These are phyloP conservation scores for Ianthella basta DNA, from an alignment of 37 sponge, comb jelly and placozoan genomes.

Conservation along the genomic window DNA sequence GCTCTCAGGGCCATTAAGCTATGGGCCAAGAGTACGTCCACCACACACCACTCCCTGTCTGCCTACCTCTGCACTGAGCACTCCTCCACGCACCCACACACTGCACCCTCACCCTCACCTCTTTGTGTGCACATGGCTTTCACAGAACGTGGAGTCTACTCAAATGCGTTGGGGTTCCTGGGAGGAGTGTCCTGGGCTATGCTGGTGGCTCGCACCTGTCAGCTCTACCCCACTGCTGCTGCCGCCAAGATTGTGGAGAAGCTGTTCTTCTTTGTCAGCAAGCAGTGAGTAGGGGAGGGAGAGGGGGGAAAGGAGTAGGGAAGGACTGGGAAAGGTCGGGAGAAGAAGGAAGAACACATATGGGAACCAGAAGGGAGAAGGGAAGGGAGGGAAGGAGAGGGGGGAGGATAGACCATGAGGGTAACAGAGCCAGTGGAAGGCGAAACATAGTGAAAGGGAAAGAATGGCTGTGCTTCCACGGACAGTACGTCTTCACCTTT, in stretches of 20 bases:
- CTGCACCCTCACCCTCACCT: background rate
- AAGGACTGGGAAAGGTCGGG: background rate
- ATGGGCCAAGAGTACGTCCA: constrained; percentile 95
- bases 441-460: too few species aligned
- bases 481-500: too few species aligned
- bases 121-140: background rate
- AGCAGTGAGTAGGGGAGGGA: constrained; percentile 63
- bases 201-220: constrained; percentile 96
- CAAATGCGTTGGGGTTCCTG: constrained; percentile 95
- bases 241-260: constrained; percentile 94
- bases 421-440: too few species aligned
- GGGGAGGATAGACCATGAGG: too few species aligned
- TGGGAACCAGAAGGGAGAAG: too few species aligned
- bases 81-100: background rate
- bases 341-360: too few species aligned
- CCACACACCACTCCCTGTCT: background rate
- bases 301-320: background rate
- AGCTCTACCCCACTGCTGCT: constrained; percentile 97
- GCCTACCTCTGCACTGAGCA: background rate
- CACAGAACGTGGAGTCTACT: constrained; percentile 91
- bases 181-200: constrained; percentile 99
- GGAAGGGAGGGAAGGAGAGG: too few species aligned
- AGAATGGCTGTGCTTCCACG: too few species aligned
- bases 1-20: constrained; percentile 94
- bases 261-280: constrained; percentile 94